Evolutionary conservation across 1,140 invertebrate genomes (phyloP).

Genomic region (Nebria ingens): DNA sequence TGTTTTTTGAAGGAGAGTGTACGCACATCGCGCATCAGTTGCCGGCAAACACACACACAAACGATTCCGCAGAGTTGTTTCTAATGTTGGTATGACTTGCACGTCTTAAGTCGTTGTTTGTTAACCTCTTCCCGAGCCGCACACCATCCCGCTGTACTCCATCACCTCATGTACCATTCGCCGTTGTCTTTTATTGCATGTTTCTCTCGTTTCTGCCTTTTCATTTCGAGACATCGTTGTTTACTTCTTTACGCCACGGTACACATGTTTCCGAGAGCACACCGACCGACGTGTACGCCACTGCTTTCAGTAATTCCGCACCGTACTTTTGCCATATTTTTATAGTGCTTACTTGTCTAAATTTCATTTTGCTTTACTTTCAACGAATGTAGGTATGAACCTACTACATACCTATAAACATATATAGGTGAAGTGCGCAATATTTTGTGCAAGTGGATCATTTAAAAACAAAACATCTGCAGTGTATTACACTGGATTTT

Average conservation of each 20-base stretch:
- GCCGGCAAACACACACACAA: neutral
- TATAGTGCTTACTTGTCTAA: too few species aligned
- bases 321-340: too few species aligned
- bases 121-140: neutral
- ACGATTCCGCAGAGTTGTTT: neutral
- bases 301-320: too few species aligned
- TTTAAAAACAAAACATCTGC: too few species aligned
- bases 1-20: too few species aligned
- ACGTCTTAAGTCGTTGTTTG: conserved; percentile 5
- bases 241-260: conserved; percentile 6
- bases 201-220: conserved; percentile 4
- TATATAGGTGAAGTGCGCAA: too few species aligned
- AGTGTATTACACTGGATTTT: too few species aligned
- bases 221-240: conserved; percentile 8
- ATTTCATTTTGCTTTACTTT: too few species aligned
- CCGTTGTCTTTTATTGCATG: conserved; percentile 9
- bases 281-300: neutral
- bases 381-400: too few species aligned
- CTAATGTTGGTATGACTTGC: conserved; percentile 6
- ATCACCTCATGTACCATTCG: neutral
- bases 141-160: neutral
- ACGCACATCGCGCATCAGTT: neutral
- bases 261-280: neutral
- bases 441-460: too few species aligned
- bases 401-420: too few species aligned